Evolutionary conservation across 1,140 invertebrate species (phyloP), one percentile per base, ranked within the genome.

Genomic region (Orchesella cincta): DNA sequence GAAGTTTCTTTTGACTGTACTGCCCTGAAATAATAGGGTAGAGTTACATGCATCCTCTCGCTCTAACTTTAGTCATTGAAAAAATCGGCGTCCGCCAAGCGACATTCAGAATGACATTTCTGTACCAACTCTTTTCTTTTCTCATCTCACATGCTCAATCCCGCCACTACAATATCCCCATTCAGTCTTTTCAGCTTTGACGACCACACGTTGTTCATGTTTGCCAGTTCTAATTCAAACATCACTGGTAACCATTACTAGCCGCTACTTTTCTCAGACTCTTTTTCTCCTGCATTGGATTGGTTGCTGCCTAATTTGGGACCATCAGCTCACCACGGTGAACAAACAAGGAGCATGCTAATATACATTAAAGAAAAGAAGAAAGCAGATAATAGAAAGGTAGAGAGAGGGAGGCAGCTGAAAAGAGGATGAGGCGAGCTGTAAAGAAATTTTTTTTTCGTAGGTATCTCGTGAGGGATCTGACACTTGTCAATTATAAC

Each of bases 401-500:
- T 1, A 31, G 1, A 29, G 62, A 18, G 28, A n/a, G n/a, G n/a
- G n/a, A n/a, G 28, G 12, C 8, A 23, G 52, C 52, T 14, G 3
- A 57, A 3, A 57, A 57, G 62, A 31, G 54, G 39, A 46, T 12
- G 39, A 46, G 20, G 39, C 39, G 20, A 46, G 20, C 39, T 46
- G 39, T n/a, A 67, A 67, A 67, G 33, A 67, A 67, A 33, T 31
- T 23, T 29, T 57, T 57, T 57, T 57, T 57, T 57, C 5, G 12
- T 5, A 18, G 46, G 71, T 78, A 78, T 75, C 77, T 75, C 77
- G 77, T 73, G 73, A 70, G 73, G 67, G 71, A 78, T 78, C 79
- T 80, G 79, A 80, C 79, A 80, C 51, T 54, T 80, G 79, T 80
- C 79, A 80, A 80, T 80, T 80, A 80, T 76, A 79, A 70, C 77